Conservation (phyloP, 2,113 vertebrate genomes). For the Myanophis thanlyinensis region DNA sequence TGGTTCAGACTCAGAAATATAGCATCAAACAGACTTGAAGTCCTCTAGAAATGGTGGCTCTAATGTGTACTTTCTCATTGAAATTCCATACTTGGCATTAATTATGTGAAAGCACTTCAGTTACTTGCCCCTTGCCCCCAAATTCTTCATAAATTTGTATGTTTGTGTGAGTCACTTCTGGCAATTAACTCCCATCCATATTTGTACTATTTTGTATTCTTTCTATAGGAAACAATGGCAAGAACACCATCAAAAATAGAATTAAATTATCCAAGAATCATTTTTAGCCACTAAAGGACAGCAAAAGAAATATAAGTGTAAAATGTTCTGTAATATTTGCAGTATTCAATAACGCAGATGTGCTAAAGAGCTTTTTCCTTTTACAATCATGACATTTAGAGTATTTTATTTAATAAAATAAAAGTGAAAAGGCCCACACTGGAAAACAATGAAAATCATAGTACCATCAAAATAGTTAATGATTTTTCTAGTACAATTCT, state of each 20-base stretch:
- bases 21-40: constrained; percentile 34
- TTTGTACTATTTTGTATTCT: constrained; percentile 64
- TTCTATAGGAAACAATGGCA: constrained; percentile 64
- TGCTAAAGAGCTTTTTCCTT: not conserved
- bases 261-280: constrained; percentile 37
- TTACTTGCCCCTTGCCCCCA: constrained; percentile 38
- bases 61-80: constrained; percentile 41
- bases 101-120: constrained; percentile 38
- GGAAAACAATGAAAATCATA: not conserved
- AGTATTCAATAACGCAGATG: constrained; percentile 26
- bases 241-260: constrained; percentile 47
- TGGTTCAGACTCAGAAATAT: constrained; percentile 3
- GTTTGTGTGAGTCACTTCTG: constrained; percentile 58
- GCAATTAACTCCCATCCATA: constrained; percentile 52
- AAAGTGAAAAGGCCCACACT: not conserved
- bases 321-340: not conserved
- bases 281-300: constrained; percentile 33
- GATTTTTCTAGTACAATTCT: not conserved
- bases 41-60: constrained; percentile 41
- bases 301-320: constrained; percentile 13
- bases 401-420: not conserved
- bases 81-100: constrained; percentile 59
- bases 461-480: not conserved
- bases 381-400: constrained; percentile 3
- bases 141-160: constrained; percentile 51